A percentile compares a stretch with the other conserved stretches of the same genome.
Conservation (phyloP, 2,888 invertebrate species). For the Falcaria lacertinaria region DNA sequence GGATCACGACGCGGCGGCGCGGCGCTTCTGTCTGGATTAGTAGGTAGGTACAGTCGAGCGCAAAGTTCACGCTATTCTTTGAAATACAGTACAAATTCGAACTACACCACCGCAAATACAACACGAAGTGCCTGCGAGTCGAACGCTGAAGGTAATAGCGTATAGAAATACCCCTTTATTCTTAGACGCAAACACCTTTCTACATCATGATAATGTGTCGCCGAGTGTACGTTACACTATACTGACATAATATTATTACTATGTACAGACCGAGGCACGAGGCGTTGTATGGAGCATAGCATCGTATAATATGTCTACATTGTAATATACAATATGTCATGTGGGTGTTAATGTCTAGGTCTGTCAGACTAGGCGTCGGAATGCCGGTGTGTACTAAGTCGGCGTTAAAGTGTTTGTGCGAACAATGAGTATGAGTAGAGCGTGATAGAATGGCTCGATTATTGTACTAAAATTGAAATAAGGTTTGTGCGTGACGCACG, state of each 20-base stretch:
- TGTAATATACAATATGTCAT: slow-evolving; percentile 34
- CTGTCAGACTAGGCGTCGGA: slow-evolving; percentile 31
- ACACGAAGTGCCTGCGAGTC: slow-evolving; percentile 4
- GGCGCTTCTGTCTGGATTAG: slow-evolving; percentile 6
- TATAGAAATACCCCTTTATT: slow-evolving; percentile 26
- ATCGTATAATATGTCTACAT: slow-evolving; percentile 36
- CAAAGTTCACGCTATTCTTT: slow-evolving; percentile 18
- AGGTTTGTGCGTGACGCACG: slow-evolving; percentile 51
- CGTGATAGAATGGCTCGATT: slow-evolving; percentile 35
- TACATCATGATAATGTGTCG: slow-evolving; percentile 33
- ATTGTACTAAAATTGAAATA: slow-evolving; percentile 46
- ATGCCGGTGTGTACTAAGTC: slow-evolving; percentile 24
- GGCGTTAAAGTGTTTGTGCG: slow-evolving; percentile 26
- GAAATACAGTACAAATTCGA: slow-evolving; percentile 12
- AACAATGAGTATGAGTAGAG: slow-evolving; percentile 32
- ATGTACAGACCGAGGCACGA: slow-evolving; percentile 21
- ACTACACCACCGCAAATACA: slow-evolving; percentile 8
- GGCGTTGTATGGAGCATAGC: slow-evolving; percentile 22
- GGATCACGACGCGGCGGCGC: slow-evolving; percentile 6
- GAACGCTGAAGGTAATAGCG: slow-evolving; percentile 19
- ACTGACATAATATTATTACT: slow-evolving; percentile 38
- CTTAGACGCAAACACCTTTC: slow-evolving; percentile 28
- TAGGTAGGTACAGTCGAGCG: slow-evolving; percentile 8
- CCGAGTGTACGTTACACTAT: slow-evolving; percentile 36
- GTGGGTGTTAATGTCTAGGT: slow-evolving; percentile 32